Evolutionary conservation across 1,140 invertebrate genomes (phyloP), one percentile per base, ranked within the genome.

Genomic region (Tenebrio molitor): DNA sequence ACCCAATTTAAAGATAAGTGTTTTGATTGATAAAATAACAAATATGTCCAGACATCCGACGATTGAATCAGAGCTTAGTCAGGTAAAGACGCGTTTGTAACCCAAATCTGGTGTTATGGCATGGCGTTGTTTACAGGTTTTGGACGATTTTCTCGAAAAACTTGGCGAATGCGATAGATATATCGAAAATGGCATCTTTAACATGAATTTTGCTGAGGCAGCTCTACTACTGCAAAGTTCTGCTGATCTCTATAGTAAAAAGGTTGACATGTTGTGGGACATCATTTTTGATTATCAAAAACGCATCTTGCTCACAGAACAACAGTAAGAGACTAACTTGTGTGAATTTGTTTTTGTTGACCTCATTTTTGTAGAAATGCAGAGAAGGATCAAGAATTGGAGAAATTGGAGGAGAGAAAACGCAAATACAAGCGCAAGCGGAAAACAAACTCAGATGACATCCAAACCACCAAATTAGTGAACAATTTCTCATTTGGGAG

Each of bases 231-330:
- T 83, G n/a, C 78, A 83, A 69, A 74, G 65, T 66, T 73, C 77
- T 33, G 69, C 74, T 19, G 53, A 71, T 15, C 69, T 80, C 12
- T 83, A 81, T 75, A 68, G 72, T 0, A 83, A 81, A 67, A 78
- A 80, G 65, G 79, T 83, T 7, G 82, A 83, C 62, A 66, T 80
- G 19, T 64, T 83, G 1, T 82, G 80, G 80, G 76, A 81, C 53
- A 64, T 39, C 36, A 58, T 74, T 12, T 41, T 77, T 29, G 62
- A 77, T 6, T 75, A 75, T 39, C 73, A 72, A 19, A 72, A 75
- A 46, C 23, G 71, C 7, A 70, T 74, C 8, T 34, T 73, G 23
- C 42, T 46, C 2, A 73, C 58, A 50, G 69, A 74, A 21, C 46
- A 74, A 44, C 12, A 66, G 76, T 76, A 71, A 64, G 65, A 72